These are phyloP conservation scores for Ceratoteleas bidentatus DNA, from an alignment of 1,140 invertebrate genomes.

Conservation along the genomic window DNA sequence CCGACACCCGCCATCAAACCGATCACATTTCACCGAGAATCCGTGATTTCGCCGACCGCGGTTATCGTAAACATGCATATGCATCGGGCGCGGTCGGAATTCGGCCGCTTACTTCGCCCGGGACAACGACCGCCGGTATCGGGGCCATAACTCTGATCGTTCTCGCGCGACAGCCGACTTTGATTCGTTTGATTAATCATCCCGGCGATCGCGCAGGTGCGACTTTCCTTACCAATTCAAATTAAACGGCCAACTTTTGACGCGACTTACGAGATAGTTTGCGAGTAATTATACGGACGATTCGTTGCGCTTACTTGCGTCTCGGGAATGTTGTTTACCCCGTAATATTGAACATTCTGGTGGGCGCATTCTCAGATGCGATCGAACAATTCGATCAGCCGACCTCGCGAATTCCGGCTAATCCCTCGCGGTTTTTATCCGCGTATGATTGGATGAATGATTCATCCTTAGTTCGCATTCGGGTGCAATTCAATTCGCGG, in stretches of 20 bases:
- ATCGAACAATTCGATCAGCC: neutral
- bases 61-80: constrained; percentile 46
- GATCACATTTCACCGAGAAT: constrained; percentile 17
- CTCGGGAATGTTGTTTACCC: neutral
- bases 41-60: constrained; percentile 27
- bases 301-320: neutral
- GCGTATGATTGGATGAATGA: constrained; percentile 7
- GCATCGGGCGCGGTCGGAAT: constrained; percentile 21
- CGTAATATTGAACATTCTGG: neutral
- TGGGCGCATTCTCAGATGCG: neutral
- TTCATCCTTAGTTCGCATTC: constrained; percentile 7
- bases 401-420: neutral
- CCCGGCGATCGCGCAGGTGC: constrained; percentile 26
- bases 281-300: constrained; percentile 7
- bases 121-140: constrained; percentile 24
- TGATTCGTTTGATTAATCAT: constrained; percentile 46
- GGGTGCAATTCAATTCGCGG: neutral
- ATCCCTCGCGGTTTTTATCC: neutral
- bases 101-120: constrained; percentile 22
- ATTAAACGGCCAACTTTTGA: constrained; percentile 33
- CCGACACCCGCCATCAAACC: constrained; percentile 7
- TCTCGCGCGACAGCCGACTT: constrained; percentile 21
- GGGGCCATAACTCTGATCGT: constrained; percentile 33
- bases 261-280: constrained; percentile 13
- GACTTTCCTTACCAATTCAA: constrained; percentile 26